Evolutionary conservation across 2,113 vertebrate species (phyloP).

Genomic region (Antidorcas marsupialis): DNA sequence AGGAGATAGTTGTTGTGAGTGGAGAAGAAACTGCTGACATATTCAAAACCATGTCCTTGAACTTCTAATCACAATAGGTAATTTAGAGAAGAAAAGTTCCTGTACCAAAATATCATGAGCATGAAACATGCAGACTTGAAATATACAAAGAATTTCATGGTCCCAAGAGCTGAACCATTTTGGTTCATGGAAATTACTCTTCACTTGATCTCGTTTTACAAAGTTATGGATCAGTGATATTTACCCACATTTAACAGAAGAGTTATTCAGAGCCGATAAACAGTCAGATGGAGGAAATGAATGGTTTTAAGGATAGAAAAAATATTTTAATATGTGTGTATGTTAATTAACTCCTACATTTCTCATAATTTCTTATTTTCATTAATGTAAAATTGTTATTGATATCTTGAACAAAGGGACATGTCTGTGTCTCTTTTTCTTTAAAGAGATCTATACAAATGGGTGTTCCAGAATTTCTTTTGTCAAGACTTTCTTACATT

Average conservation of each 20-base stretch:
- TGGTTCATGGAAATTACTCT: neutral
- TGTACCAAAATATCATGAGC: neutral
- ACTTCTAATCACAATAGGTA: neutral
- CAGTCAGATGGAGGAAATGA: neutral
- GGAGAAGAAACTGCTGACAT: neutral
- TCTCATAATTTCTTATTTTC: neutral
- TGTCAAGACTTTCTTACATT: neutral
- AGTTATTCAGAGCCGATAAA: neutral
- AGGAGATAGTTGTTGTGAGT: neutral
- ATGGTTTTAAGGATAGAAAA: neutral
- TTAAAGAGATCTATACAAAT: neutral
- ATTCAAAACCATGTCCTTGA: neutral
- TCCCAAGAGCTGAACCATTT: neutral
- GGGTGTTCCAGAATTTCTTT: neutral
- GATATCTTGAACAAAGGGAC: neutral
- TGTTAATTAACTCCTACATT: neutral
- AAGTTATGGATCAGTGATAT: neutral
- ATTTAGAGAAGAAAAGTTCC: neutral
- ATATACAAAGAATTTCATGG: neutral
- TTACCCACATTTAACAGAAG: neutral
- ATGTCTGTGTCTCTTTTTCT: neutral
- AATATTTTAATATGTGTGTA: neutral
- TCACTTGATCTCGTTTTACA: conserved; percentile 30
- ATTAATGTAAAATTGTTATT: neutral
- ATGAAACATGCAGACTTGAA: neutral